Evolutionary conservation across 2,888 invertebrate genomes (phyloP), one percentile per base, ranked within the genome.

Genomic region (Brassicogethes aeneus): DNA sequence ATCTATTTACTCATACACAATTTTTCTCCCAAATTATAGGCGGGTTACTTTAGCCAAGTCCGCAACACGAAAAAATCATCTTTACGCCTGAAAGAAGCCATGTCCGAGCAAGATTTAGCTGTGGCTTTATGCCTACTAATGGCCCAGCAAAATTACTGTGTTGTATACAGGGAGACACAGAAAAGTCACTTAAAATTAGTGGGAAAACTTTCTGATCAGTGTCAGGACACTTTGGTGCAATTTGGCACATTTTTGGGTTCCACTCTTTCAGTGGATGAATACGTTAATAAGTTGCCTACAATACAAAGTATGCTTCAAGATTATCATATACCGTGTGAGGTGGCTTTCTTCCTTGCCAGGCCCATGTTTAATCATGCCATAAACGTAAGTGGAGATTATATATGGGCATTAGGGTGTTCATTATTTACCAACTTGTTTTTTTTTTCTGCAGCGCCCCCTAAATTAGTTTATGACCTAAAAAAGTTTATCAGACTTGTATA

Each of bases 201-300:
- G 30, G 96, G 87, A 1, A 80, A 85, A 55, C 65, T 87, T 38
- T 86, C 85, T 7, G 87, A 86, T 64, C 85, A 97, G 74, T 99
- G 97, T 64, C 97, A 97, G 68, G 99, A 99, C 65, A 95, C 97
- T 0, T 71, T 99, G 45, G 93, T 97, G 12, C 99, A 99, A 70
- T 95, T 96, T 63, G 95, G 94, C 40, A 92, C 91, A 15, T 99
- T 99, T 70, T 74, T 99, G 49, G 89, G 92, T 1, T 86, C 89
- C 15, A 91, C 91, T 15, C 82, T 96, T 65, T 91, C 90, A 2
- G 87, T 91, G 10, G 95, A 96, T 57, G 97, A 99, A 66, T 94
- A 96, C 62, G 82, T 87, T 0, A 85, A 85, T 34, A 77, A 89
- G 50, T 70, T 96, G 53, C 96, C 96, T 1, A 79, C 89, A 0